Base-by-base conservation (phyloP, 2,888 invertebrate species). In the Acrobasis consociella region DNA sequence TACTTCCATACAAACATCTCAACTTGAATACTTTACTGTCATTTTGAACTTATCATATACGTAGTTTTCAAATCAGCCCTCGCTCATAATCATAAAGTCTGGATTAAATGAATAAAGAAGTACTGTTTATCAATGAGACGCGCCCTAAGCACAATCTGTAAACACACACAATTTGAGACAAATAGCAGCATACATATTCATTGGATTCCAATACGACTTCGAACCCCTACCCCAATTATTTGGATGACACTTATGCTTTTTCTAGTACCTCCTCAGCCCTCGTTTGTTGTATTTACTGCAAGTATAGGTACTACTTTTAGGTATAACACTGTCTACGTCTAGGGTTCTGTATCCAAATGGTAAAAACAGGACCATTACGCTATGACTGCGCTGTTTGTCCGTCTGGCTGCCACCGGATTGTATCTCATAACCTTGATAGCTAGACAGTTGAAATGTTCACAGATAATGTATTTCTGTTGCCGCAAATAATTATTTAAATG, bases 211-310 rank as follows among this genome's bases (percentile, higher is more conserved):
- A 61, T 53, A 51, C 11, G 17, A 46, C 42, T 49, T 15, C 55
- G 37, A 49, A 51, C 51, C 63, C 65, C 58, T 16, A 61, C 60
- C 42, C 65, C 67, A 65, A 67, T 67, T 65, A 67, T 65, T 64
- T 65, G 61, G 53, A 67, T 65, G 63, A 61, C 59, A 58, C 65
- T 67, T 62, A 50, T 59, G 61, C 62, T 65, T 65, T 67, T 65
- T 61, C 67, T 46, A 67, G 64, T 67, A 62, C 46, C 58, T 56
- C 51, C 51, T 51, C 59, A 60, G 46, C 56, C 63, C 62, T 64
- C 60, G 64, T 64, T 62, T 64, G 42, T 13, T 42, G 16, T 56
- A 42, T 46, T 56, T 16, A 55, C 13, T 56, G 17, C 10, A 56
- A 17, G 39, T 46, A 46, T 46, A 46, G 46, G 46, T 46, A 46